Evolutionary conservation across 1,140 invertebrate genomes (phyloP).

Genomic region (Trachymyrmex cornetzi): DNA sequence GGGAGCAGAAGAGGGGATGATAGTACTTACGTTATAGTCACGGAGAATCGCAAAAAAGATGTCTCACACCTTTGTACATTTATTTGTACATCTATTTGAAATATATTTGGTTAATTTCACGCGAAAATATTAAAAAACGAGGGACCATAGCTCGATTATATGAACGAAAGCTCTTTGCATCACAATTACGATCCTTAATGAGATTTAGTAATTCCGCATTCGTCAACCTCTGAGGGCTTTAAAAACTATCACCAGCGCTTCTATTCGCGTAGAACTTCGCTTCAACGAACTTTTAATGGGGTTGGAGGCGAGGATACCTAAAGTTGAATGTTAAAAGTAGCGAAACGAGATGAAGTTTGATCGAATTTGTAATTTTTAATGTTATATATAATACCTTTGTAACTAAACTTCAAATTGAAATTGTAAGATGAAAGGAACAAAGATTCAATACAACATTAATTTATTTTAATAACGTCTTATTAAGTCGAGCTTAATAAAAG

Average conservation of each 20-base stretch:
- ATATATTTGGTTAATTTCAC: background rate
- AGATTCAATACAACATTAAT: background rate
- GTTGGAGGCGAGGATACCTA: constrained; percentile 14
- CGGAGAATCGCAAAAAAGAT: background rate
- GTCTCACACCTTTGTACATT: background rate
- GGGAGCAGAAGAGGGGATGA: background rate
- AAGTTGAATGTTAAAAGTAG: constrained; percentile 43
- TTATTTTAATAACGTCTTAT: background rate
- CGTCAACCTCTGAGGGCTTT: constrained; percentile 30
- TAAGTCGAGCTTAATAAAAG: background rate
- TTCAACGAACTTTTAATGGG: constrained; percentile 44
- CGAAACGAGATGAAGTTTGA: constrained; percentile 38
- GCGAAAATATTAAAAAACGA: background rate
- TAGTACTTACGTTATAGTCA: background rate
- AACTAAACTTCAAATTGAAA: constrained; percentile 23
- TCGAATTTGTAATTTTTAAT: constrained; percentile 49
- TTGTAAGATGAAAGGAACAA: background rate
- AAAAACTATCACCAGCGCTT: constrained; percentile 33
- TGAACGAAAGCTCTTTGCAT: constrained; percentile 4
- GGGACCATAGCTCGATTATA: background rate
- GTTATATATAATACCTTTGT: background rate
- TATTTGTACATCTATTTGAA: background rate
- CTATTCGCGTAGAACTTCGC: constrained; percentile 5
- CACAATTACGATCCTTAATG: constrained; percentile 29
- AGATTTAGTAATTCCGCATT: constrained; percentile 34